Conservation (phyloP, 23 tunicate genomes). For the Diplosoma virens region DNA sequence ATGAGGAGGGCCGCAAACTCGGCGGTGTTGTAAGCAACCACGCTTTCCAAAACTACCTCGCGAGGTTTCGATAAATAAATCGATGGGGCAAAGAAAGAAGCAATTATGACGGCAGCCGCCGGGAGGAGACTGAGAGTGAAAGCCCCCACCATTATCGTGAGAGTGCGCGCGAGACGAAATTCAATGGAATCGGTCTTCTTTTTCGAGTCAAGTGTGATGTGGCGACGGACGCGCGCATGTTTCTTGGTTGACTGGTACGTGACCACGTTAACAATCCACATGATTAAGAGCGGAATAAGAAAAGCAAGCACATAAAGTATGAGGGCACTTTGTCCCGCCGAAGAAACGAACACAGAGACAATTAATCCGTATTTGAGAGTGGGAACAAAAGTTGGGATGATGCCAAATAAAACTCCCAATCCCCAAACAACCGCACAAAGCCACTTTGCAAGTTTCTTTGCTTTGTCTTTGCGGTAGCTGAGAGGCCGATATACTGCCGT, state of each 20-base stretch:
- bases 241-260: constrained; percentile 48
- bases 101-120: constrained; percentile 18
- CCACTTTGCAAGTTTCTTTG: constrained; percentile 46
- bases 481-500: constrained; percentile 67
- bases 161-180: constrained; percentile 60
- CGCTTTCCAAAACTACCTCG: constrained; percentile 18
- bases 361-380: constrained; percentile 34
- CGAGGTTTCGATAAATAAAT: constrained; percentile 5
- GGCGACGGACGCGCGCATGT: constrained; percentile 48
- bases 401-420: constrained; percentile 33
- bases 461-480: constrained; percentile 60
- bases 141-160: constrained; percentile 66
- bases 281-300: constrained; percentile 51
- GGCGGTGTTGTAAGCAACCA: constrained; percentile 1
- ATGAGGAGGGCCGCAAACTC: constrained; percentile 46
- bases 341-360: constrained; percentile 46
- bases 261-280: constrained; percentile 59
- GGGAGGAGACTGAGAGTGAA: constrained; percentile 66
- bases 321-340: constrained; percentile 28
- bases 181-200: constrained; percentile 36
- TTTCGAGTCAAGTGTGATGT: constrained; percentile 31
- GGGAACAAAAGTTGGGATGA: constrained; percentile 46
- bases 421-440: constrained; percentile 47
- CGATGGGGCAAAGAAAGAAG: constrained; percentile 18
- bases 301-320: constrained; percentile 46